Percentiles rank a stretch among this genome's conserved stretches.
Evolutionary conservation across 2,888 invertebrate species (phyloP).

Genomic region (Leptogaster cylindrica): DNA sequence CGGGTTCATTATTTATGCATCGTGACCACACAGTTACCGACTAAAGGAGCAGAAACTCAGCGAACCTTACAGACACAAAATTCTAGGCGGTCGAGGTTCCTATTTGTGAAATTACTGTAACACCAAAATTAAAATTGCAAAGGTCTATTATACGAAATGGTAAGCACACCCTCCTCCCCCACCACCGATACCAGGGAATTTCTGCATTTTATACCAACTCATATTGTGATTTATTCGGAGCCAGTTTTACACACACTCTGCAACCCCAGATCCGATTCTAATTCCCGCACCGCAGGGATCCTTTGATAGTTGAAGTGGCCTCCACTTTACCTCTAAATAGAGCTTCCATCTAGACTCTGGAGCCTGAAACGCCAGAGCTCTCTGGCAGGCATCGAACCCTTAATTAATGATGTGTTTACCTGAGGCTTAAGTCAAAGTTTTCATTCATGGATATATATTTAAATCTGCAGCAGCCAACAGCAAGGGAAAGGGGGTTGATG

Average conservation of each 20-base stretch:
- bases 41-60: too few relatives aligned
- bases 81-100: too few relatives aligned
- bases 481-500: background rate
- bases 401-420: constrained; percentile 14
- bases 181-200: too few relatives aligned
- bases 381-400: too few relatives aligned
- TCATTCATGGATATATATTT: background rate
- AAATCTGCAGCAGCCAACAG: background rate
- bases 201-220: too few relatives aligned
- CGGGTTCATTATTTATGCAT: too few relatives aligned
- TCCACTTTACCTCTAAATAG: background rate
- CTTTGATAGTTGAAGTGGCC: background rate
- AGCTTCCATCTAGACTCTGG: background rate
- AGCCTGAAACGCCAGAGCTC: background rate
- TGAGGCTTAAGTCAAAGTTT: background rate
- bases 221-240: background rate
- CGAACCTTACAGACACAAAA: too few relatives aligned
- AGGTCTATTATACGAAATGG: background rate
- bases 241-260: background rate
- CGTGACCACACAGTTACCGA: too few relatives aligned
- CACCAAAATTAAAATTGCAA: background rate
- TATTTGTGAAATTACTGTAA: background rate
- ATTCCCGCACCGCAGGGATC: background rate
- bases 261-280: background rate
- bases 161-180: too few relatives aligned